A percentile compares a stretch with the other conserved stretches of the same genome.
These are phyloP conservation scores for Zosterops japonicus DNA, from an alignment of 2,113 vertebrate species.

Conservation along the genomic window DNA sequence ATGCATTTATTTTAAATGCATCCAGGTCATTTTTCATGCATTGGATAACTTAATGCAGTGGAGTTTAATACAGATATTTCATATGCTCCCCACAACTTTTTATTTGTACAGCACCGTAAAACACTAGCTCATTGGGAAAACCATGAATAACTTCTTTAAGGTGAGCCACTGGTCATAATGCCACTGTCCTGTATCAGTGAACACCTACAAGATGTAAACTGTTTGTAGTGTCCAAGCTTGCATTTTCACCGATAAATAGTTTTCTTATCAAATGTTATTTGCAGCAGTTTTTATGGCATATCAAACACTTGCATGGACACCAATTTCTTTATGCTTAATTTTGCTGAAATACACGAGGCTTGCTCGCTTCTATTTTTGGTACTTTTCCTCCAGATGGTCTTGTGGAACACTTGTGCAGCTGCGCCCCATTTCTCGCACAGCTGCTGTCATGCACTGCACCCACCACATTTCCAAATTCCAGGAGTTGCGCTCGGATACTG, in stretches of 20 bases:
- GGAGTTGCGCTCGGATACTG: not conserved
- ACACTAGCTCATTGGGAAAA: conserved; percentile 50
- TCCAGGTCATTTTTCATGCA: conserved; percentile 73
- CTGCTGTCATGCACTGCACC: not conserved
- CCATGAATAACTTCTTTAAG: not conserved
- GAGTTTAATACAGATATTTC: conserved; percentile 76
- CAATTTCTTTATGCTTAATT: conserved; percentile 58
- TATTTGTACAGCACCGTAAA: conserved; percentile 74
- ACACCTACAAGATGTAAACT: conserved; percentile 51
- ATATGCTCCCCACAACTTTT: conserved; percentile 68
- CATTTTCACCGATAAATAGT: conserved; percentile 71
- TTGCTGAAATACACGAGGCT: conserved; percentile 39
- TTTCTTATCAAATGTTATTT: conserved; percentile 70
- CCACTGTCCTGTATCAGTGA: conserved; percentile 42
- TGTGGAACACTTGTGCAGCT: not conserved
- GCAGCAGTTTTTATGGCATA: conserved; percentile 64
- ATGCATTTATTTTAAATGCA: conserved; percentile 81
- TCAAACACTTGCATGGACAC: conserved; percentile 68
- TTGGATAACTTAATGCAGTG: conserved; percentile 72
- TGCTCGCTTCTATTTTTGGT: conserved; percentile 20
- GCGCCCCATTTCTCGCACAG: not conserved
- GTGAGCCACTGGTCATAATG: conserved; percentile 34
- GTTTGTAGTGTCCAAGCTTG: conserved; percentile 60
- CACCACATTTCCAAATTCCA: not conserved
- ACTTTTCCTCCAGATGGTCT: conserved; percentile 57